Conservation (phyloP, 2,888 invertebrate genomes). For the Cantharis nigra region DNA sequence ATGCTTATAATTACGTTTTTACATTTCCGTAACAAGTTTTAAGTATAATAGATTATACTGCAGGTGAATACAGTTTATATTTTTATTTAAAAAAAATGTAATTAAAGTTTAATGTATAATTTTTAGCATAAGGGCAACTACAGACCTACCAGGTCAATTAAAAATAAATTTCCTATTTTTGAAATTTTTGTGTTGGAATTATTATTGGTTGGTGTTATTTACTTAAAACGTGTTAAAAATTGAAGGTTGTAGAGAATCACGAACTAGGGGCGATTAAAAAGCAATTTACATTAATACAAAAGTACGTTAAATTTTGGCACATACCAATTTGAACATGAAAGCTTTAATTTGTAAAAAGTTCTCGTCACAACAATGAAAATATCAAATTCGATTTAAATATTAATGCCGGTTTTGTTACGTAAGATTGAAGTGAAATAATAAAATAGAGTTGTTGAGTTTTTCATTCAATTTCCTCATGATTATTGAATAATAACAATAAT, state of each 20-base stretch:
- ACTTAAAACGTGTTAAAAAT: background rate
- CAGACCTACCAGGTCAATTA: background rate
- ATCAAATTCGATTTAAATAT: background rate
- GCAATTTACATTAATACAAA: background rate
- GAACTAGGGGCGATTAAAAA: background rate
- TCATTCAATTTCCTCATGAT: background rate
- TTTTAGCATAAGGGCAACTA: background rate
- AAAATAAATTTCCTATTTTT: background rate
- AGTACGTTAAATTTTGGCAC: background rate
- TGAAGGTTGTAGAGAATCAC: background rate
- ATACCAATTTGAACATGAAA: background rate
- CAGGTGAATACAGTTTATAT: background rate
- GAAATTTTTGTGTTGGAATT: background rate
- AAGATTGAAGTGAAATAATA: background rate
- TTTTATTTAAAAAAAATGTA: background rate
- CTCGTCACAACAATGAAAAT: background rate
- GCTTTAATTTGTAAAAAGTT: background rate
- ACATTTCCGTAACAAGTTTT: background rate
- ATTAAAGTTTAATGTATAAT: background rate
- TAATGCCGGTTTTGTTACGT: background rate
- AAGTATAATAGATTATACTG: background rate
- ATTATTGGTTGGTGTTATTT: background rate
- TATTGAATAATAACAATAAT: background rate
- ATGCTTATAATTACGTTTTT: background rate
- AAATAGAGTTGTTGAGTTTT: background rate